phyloP scores from a whole-genome alignment of 2,888 invertebrate species.

The Dryococelus australis region DNA sequence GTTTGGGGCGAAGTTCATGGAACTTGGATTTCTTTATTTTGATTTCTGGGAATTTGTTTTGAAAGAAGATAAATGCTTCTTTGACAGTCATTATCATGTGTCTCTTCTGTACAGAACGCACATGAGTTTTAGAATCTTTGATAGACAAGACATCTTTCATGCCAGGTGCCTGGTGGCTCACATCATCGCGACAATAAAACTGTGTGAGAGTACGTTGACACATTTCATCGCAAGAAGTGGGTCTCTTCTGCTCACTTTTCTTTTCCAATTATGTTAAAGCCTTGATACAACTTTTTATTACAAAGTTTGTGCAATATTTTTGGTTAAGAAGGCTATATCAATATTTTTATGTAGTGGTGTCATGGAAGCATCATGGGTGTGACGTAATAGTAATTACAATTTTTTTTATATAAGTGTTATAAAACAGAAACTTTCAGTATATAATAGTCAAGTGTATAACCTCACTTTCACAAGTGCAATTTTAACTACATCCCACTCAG shows the following conservation, averaged over 20 bases:
- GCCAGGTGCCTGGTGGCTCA: constrained; percentile 21
- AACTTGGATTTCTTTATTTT: too few relatives aligned
- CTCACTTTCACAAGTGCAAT: not conserved
- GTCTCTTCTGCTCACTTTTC: constrained; percentile 12
- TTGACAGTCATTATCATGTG: too few relatives aligned
- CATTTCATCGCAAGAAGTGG: not conserved
- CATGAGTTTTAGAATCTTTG: constrained; percentile 1
- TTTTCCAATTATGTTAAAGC: not conserved
- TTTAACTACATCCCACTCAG: not conserved
- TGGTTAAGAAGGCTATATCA: not conserved
- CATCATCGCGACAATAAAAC: constrained; percentile 25
- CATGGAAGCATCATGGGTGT: not conserved
- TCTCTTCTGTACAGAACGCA: not conserved
- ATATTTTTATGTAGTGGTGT: not conserved
- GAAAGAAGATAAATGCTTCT: too few relatives aligned
- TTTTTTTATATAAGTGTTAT: not conserved
- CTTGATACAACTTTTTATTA: not conserved
- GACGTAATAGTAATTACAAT: not conserved
- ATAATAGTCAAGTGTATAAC: not conserved
- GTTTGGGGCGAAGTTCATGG: too few relatives aligned
- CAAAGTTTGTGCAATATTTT: not conserved
- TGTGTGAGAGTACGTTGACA: not conserved
- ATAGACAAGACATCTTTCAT: constrained; percentile 19
- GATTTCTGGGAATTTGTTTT: too few relatives aligned
- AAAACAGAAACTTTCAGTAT: not conserved